Evolutionary conservation across 2,888 invertebrate genomes (phyloP), one percentile per base, ranked within the genome.

Genomic region (Ophion obscuratus): DNA sequence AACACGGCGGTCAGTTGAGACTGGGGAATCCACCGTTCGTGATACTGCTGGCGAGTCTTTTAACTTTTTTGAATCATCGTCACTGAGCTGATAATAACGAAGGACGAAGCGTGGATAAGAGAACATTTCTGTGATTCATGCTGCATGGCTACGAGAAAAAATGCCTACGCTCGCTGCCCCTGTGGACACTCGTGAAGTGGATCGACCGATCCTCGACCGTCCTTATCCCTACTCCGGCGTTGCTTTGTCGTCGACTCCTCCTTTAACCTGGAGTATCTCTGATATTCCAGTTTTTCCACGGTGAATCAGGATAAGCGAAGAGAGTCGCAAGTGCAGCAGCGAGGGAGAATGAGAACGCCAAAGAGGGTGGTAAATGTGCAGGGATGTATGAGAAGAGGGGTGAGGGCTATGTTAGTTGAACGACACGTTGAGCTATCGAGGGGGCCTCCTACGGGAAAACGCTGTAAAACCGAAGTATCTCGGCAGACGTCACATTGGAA

Each of bases 11-110:
- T 91, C 95, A 95, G 90, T 92, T 95, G 88, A 93, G 94, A 89
- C 95, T 97, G 68, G 96, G 97, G 91, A 97, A 97, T 92, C 97
- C 97, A 0, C 95, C 97, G 61, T 96, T 96, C 78, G 96, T 96
- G 67, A 96, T 96, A 87, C 95, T 97, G 57, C 95, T 97, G 88
- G 97, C 97, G 94, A 95, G 96, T 88, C 95, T 97, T 87, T 95
- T 97, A 70, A 95, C 96, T 83, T 92, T 94, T 88, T 89, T 93
- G 88, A 93, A 93, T 89, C 91, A 92, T 82, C 93, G 91, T 89
- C 92, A 92, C 85, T 92, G 91, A 91, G 88, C 74, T 44, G 74
- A 59, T 57, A 53, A 62, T 11, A 57, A 61, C 47, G 36, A 66
- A 74, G 68, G 53, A 17, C 24, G 44, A 57, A 44, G 36, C 27